Conservation (phyloP, 64 coral and sea anemone species). For the Hydrozoanthus tunicans region DNA sequence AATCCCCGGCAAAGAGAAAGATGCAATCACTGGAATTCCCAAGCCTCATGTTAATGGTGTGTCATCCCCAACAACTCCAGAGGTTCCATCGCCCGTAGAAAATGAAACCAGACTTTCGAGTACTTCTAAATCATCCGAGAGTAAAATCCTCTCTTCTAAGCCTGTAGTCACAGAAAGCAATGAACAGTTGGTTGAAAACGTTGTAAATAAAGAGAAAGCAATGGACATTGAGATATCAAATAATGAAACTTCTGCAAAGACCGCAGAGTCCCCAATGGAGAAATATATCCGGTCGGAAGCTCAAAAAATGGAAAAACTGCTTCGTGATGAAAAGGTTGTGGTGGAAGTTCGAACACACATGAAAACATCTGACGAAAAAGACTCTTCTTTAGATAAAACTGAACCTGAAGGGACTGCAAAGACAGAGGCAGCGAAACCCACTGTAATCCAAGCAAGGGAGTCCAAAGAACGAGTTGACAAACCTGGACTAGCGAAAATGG, state of each 20-base stretch:
- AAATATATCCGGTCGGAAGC: conserved; percentile 88
- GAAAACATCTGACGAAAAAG: conserved; percentile 41
- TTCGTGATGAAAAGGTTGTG: conserved; percentile 83
- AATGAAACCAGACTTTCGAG: background rate
- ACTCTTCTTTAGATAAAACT: background rate
- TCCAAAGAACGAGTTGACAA: background rate
- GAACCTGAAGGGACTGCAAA: background rate
- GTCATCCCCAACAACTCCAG: conserved; percentile 17
- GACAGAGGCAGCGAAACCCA: background rate
- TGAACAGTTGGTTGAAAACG: background rate
- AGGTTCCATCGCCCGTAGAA: conserved; percentile 23
- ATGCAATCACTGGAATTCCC: background rate
- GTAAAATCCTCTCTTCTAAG: background rate
- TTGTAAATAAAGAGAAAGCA: background rate
- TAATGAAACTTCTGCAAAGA: background rate
- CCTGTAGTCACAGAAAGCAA: background rate
- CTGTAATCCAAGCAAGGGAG: background rate
- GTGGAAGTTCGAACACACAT: conserved; percentile 53
- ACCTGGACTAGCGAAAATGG: background rate
- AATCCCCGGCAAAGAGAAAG: background rate
- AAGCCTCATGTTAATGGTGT: conserved; percentile 20
- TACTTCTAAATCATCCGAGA: background rate
- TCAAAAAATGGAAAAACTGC: conserved; percentile 76
- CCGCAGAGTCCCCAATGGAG: conserved; percentile 67
- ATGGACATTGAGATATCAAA: background rate